Percentiles rank a stretch among this genome's conserved stretches.
Evolutionary conservation across 1,140 invertebrate species (phyloP).

Genomic region (Aphidius ervi): DNA sequence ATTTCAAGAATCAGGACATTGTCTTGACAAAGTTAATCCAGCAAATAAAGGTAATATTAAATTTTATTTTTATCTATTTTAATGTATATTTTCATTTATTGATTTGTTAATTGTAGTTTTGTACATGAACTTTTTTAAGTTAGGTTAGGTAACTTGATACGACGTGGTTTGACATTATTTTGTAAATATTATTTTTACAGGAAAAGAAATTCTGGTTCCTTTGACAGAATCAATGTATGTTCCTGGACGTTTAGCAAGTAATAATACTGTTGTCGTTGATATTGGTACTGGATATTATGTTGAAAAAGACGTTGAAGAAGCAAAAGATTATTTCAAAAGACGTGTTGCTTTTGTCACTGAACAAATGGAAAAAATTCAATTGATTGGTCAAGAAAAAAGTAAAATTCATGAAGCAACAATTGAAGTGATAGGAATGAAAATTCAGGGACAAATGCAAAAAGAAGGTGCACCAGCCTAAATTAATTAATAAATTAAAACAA

Average conservation of each 20-base stretch:
- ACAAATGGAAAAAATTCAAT: slow-evolving; percentile 91
- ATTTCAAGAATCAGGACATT: slow-evolving; percentile 82
- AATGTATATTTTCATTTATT: neutral
- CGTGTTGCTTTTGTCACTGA: slow-evolving; percentile 87
- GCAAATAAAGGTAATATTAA: slow-evolving; percentile 58
- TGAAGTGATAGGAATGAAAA: slow-evolving; percentile 66
- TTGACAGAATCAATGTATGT: slow-evolving; percentile 95
- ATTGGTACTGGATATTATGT: slow-evolving; percentile 94
- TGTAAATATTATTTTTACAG: slow-evolving; percentile 28
- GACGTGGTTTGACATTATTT: slow-evolving; percentile 3
- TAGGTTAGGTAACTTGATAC: slow-evolving; percentile 25
- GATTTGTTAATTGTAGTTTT: neutral
- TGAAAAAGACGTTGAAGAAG: slow-evolving; percentile 78
- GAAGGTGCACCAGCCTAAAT: slow-evolving; percentile 20
- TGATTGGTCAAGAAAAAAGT: slow-evolving; percentile 78
- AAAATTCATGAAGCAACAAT: slow-evolving; percentile 77
- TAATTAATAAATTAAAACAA: too few species aligned
- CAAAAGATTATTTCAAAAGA: slow-evolving; percentile 88
- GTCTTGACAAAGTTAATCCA: slow-evolving; percentile 74
- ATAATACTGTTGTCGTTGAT: slow-evolving; percentile 83
- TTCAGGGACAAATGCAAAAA: slow-evolving; percentile 45
- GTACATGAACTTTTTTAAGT: slow-evolving; percentile 27
- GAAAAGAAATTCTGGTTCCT: slow-evolving; percentile 81
- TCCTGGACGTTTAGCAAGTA: slow-evolving; percentile 76
- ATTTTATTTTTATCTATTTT: slow-evolving; percentile 2